Evolutionary conservation across 2,888 invertebrate species (phyloP), one percentile per base, ranked within the genome.

Genomic region (Elegia similella): DNA sequence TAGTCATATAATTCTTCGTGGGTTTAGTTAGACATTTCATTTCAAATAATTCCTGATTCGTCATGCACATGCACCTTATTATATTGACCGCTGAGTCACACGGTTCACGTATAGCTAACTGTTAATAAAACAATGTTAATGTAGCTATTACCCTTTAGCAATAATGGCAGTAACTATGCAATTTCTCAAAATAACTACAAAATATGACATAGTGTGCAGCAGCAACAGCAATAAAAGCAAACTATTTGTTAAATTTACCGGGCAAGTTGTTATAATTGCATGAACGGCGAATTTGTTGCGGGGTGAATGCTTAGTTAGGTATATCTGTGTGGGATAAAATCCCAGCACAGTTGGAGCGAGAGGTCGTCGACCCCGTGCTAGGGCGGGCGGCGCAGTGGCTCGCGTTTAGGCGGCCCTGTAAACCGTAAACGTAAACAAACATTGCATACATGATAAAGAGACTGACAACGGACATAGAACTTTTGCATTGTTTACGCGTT

Each of bases 371-470:
- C 80, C 85, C 67, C 69, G 43, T 48, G 65, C 60, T 68, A 71
- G 76, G 78, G 79, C 78, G 79, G 80, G 75, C 78, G 75, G 71
- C 55, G 58, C 59, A 59, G 60, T 63, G 59, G 61, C 55, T 62
- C 68, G 62, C 60, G 47, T 58, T 59, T 63, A 58, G 67, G 67
- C 63, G 66, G 78, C 69, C 73, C 68, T 67, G 73, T n/a, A 10
- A 23, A 38, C 38, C 38, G 38, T 72, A 76, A 81, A 84, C 72
- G 76, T 83, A 86, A 85, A 87, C 86, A 86, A 82, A 82, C 72
- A 70, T 75, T 76, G 71, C 66, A 72, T 68, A 65, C 64, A 72
- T 70, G 71, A 72, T 74, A 67, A 66, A 65, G 62, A 63, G 64
- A 65, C 63, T 62, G 38, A n/a, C 38, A n/a, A 12, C 38, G 8